Evolutionary conservation across 2,113 vertebrate genomes (phyloP), one percentile per base, ranked within the genome.

Genomic region (Geothlypis trichas): DNA sequence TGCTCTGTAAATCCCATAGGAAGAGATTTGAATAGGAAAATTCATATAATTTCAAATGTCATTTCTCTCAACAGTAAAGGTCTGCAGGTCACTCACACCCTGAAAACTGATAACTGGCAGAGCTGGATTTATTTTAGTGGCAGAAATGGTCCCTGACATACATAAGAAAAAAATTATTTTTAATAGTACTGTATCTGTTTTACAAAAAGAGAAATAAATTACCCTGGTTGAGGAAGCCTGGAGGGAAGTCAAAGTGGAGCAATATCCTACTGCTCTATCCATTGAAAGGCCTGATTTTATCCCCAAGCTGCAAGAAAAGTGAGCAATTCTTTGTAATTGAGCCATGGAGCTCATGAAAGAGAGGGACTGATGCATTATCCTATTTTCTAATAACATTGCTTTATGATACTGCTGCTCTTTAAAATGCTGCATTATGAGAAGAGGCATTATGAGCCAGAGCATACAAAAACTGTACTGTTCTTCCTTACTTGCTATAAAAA

Each of bases 261-360:
- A 63, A 67, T 88, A 81, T 58, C 84, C 65, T 30, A 55, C 83
- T 89, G 73, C 41, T 88, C 22, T 23, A 7, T 71, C 41, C 12
- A 61, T 55, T 90, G 44, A 92, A 88, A 92, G 54, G 68, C 26
- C 89, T 86, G 76, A 52, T 92, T 96, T 93, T 92, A 58, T 94
- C 73, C 95, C 79, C 95, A 95, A 92, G 93, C 96, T 95, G 95
- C 93, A 95, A 94, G 92, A 77, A 92, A 83, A 88, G 52, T 49
- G 68, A 93, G 75, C 67, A 75, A 65, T 85, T 65, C 42, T 91
- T 93, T 90, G 68, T 84, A 84, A 77, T 67, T 1, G 20, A 93
- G 82, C 82, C 72, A 24, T 61, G n/a, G 63, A 89, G 61, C 65
- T 94, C 18, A 0, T 78, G 79, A 85, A 76, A 73, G 37, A 83